A percentile compares a stretch with the other conserved stretches of the same genome.
Evolutionary conservation across 2,888 invertebrate genomes (phyloP).

Genomic region (Shargacucullia verbasci): DNA sequence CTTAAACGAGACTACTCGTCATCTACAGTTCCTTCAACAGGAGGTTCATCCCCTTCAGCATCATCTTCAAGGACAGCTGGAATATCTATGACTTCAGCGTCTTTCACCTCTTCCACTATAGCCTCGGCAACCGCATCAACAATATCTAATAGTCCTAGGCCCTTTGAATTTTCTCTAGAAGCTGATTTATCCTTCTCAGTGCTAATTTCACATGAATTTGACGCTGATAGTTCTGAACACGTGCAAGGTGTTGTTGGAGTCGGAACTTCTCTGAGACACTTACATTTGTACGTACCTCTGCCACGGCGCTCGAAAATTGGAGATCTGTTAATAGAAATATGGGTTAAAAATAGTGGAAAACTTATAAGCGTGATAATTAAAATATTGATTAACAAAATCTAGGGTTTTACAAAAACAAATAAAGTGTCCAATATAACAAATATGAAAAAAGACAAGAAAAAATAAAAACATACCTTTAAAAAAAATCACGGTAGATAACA

Average conservation of each 20-base stretch:
- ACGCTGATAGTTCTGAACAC: slow-evolving; percentile 11
- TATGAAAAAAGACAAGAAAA: not conserved
- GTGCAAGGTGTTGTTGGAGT: not conserved
- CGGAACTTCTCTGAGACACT: slow-evolving; percentile 7
- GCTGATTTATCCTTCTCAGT: not conserved
- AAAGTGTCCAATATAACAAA: not conserved
- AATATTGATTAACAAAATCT: not conserved
- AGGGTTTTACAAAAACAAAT: not conserved
- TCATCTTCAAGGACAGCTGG: not conserved
- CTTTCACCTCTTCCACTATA: not conserved
- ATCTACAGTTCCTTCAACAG: slow-evolving; percentile 1
- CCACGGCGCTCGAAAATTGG: not conserved
- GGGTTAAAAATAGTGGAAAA: not conserved
- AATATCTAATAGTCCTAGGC: not conserved
- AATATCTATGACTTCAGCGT: not conserved
- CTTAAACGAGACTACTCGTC: not conserved
- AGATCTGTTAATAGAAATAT: slow-evolving; percentile 24
- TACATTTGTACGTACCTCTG: slow-evolving; percentile 10
- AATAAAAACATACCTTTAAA: slow-evolving; percentile 20
- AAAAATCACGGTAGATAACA: slow-evolving; percentile 5
- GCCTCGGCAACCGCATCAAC: slow-evolving; percentile 1
- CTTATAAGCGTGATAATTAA: slow-evolving; percentile 1
- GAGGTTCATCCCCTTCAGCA: not conserved
- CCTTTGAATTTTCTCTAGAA: not conserved
- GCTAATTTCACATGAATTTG: not conserved